Percentiles rank a stretch among this genome's conserved stretches.
Conservation (phyloP, 2,797 vertebrate genomes). For the Sebastes vulpes region DNA sequence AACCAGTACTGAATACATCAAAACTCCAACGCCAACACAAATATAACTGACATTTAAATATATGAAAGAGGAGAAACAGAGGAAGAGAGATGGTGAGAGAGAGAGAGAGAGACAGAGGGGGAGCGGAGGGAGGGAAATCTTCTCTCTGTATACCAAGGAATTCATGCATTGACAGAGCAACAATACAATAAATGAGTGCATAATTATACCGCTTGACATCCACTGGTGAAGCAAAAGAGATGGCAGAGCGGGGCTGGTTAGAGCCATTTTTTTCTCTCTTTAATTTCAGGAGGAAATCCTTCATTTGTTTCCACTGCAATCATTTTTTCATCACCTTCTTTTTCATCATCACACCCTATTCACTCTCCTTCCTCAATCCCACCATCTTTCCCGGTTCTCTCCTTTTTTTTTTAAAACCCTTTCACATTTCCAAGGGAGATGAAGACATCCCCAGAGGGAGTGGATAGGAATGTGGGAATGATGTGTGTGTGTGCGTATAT, state of each 20-base stretch:
- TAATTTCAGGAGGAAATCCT: conserved; percentile 72
- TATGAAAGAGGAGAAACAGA: conserved; percentile 67
- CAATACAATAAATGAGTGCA: conserved; percentile 81
- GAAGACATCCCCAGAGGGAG: conserved; percentile 77
- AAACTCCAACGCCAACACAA: conserved; percentile 77
- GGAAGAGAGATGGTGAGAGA: conserved; percentile 35
- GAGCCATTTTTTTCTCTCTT: conserved; percentile 48
- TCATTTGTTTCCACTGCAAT: conserved; percentile 67
- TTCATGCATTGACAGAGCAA: conserved; percentile 78
- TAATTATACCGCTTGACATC: conserved; percentile 81
- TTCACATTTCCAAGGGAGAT: conserved; percentile 70
- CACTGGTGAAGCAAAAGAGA: conserved; percentile 69
- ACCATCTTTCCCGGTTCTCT: conserved; percentile 35
- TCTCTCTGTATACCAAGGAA: conserved; percentile 68
- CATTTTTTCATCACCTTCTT: conserved; percentile 72
- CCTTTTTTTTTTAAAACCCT: not conserved
- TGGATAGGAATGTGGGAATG: conserved; percentile 74
- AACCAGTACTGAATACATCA: conserved; percentile 65
- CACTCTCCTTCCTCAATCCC: conserved; percentile 65
- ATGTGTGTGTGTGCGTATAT: conserved; percentile 32
- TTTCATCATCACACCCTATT: conserved; percentile 81
- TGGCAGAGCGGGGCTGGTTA: conserved; percentile 51
- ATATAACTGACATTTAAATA: conserved; percentile 82
- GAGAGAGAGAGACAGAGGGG: conserved; percentile 17
- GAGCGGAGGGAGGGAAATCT: conserved; percentile 45